phyloP scores from a whole-genome alignment of 30 jellyfish, hydroid and myxozoan genomes.

The Cassiopea andromeda region DNA sequence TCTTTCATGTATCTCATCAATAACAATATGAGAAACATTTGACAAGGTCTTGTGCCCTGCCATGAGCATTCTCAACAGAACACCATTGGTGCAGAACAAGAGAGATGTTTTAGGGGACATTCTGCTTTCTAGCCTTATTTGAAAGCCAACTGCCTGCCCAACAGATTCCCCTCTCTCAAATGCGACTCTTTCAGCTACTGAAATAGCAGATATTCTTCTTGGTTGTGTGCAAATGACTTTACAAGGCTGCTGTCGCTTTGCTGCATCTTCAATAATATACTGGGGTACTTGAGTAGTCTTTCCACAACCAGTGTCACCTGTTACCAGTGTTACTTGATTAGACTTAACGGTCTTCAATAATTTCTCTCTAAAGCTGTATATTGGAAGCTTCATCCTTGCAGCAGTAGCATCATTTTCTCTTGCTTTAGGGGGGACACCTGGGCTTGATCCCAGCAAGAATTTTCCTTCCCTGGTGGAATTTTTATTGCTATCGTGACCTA shows the following conservation, averaged over 20 bases:
- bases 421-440: conserved; percentile 76
- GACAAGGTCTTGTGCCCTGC: conserved; percentile 78
- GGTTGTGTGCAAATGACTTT: conserved; percentile 80
- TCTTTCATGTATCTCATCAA: conserved; percentile 86
- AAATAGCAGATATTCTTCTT: conserved; percentile 81
- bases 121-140: conserved; percentile 75
- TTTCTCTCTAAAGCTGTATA: conserved; percentile 53
- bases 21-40: conserved; percentile 74
- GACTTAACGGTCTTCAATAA: conserved; percentile 45
- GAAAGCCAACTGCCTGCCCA: conserved; percentile 90
- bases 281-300: conserved; percentile 90
- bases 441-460: conserved; percentile 53
- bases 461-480: conserved; percentile 44
- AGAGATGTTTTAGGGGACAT: conserved; percentile 73
- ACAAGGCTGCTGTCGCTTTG: conserved; percentile 67
- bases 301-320: conserved; percentile 91
- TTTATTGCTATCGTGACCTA: conserved; percentile 59
- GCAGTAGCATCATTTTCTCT: conserved; percentile 47
- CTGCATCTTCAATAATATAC: conserved; percentile 68
- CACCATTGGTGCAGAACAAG: conserved; percentile 80
- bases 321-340: conserved; percentile 66
- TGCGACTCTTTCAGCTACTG: conserved; percentile 87
- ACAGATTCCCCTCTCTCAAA: conserved; percentile 84
- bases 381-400: conserved; percentile 62
- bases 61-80: conserved; percentile 71